Base-by-base conservation (phyloP, 2,888 invertebrate genomes). In the Drosophila putrida region DNA sequence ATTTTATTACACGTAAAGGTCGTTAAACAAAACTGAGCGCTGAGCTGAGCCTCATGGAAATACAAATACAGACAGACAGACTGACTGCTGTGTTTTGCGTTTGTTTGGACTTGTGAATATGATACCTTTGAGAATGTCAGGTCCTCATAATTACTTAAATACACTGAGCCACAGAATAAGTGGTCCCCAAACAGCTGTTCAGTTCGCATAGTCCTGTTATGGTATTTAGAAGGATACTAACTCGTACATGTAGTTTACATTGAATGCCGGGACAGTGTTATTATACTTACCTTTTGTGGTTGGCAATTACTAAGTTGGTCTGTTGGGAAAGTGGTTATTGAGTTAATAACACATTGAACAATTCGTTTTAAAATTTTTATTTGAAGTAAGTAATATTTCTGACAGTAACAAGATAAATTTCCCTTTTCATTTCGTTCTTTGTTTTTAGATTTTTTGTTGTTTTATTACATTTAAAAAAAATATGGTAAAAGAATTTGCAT, bases 311-410 rank as follows among this genome's bases (percentile, higher is more conserved):
- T n/a, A n/a, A n/a, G n/a, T 43, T 51, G 4, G 28, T 4, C 6
- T 28, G 35, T 11, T 20, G 39, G 11, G 2, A 2, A 4, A 8
- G n/a, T 38, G 15, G 39, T 36, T 27, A 35, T 33, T 54, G 10
- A 55, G 54, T 55, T 13, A 55, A 43, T 27, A 25, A 13, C 15
- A 31, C 31, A 31, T 55, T 55, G 41, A 10, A n/a, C 25, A 55
- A 33, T 70, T 80, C 51, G 49, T 70, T 88, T 85, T 89, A 77
- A 86, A 82, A 85, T 89, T 73, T 86, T 86, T 86, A 89, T 89
- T 86, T 85, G 82, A 86, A 89, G 82, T 86, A 86, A 88, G 88
- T 89, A 79, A 87, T 85, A 89, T 85, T 81, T 82, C 73, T 85
- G 85, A 87, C 88, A 89, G 79, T 89, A 85, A 85, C 85, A 89